Percentiles rank a stretch among this genome's conserved stretches.
Evolutionary conservation across 2,113 vertebrate species (phyloP).

Genomic region (Tenebrosternarchus preto): DNA sequence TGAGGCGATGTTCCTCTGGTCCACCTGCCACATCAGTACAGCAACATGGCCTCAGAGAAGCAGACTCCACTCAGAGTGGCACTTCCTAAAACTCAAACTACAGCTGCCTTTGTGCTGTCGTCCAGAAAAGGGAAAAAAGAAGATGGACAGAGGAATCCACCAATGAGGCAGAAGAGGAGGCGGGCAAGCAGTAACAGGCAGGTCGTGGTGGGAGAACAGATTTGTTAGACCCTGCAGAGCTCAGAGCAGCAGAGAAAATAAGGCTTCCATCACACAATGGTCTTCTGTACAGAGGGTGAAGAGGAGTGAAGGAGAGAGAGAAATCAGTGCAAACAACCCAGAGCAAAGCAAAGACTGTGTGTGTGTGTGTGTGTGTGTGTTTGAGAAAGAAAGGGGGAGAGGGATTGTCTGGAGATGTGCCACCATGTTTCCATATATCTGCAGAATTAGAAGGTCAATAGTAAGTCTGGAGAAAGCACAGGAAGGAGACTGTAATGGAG

Average conservation of each 20-base stretch:
- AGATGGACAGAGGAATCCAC: background rate
- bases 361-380: conserved; percentile 33
- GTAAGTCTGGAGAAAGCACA: conserved; percentile 24
- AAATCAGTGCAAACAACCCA: conserved; percentile 26
- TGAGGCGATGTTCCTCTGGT: background rate
- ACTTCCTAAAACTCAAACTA: too few relatives aligned
- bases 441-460: conserved; percentile 7
- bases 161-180: background rate
- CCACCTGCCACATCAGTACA: background rate
- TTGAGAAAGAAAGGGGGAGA: background rate
- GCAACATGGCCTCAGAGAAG: background rate
- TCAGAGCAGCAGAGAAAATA: conserved; percentile 8
- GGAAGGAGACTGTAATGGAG: conserved; percentile 31
- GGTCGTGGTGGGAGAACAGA: background rate
- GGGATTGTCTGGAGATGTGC: conserved; percentile 14
- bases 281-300: conserved; percentile 20
- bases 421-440: background rate
- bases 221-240: background rate
- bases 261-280: conserved; percentile 36
- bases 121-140: background rate
- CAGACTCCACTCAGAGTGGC: background rate
- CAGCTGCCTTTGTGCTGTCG: too few relatives aligned
- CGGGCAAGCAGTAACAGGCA: too few relatives aligned
- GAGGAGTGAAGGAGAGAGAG: background rate
- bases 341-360: background rate